Base-by-base conservation (phyloP, 1,140 invertebrate genomes). In the Sitobion miscanthi region DNA sequence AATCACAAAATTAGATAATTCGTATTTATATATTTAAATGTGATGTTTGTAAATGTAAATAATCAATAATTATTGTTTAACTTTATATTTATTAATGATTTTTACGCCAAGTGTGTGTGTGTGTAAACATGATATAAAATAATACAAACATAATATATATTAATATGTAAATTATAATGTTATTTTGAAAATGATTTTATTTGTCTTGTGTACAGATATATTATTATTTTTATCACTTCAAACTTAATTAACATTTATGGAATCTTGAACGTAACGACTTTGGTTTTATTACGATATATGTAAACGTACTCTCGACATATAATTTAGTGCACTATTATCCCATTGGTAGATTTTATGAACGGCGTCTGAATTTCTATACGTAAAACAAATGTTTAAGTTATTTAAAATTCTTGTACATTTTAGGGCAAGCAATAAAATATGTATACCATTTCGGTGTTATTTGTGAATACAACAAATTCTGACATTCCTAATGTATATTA, bases 381-480 rank as follows among this genome's bases (percentile, higher is more conserved):
- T 69, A 30, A 25, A 90, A 90, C 54, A 7, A 62, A 90, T 42
- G 23, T 45, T 30, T 7, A 38, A 90, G 54, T 62, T 42, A 14
- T 42, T 62, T 17, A 57, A 42, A 90, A 62, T 90, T 90, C 20
- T 45, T 62, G 35, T 42, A 45, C 35, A 62, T 90, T 90, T 90
- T 69, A 69, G 38, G 38, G 38, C 17, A 20, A 45, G 52, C 52
- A 45, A 90, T 90, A 90, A 69, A 62, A 45, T 45, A 4, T 35
- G 57, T 90, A 89, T 90, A 90, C 54, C 38, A 45, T 69, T 62
- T 17, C 54, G 54, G 54, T 42, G 57, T 90, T 90, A 90, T 90
- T 69, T 69, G 38, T 8, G 25, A 89, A 90, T 45, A 42, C 54
- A 69, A 90, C 89, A 62, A 90, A 90, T 90, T 90, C 54, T 90